A percentile compares a stretch with the other conserved stretches of the same genome.
These are phyloP conservation scores for Chironomus tepperi DNA, from an alignment of 1,140 invertebrate genomes.

Conservation along the genomic window DNA sequence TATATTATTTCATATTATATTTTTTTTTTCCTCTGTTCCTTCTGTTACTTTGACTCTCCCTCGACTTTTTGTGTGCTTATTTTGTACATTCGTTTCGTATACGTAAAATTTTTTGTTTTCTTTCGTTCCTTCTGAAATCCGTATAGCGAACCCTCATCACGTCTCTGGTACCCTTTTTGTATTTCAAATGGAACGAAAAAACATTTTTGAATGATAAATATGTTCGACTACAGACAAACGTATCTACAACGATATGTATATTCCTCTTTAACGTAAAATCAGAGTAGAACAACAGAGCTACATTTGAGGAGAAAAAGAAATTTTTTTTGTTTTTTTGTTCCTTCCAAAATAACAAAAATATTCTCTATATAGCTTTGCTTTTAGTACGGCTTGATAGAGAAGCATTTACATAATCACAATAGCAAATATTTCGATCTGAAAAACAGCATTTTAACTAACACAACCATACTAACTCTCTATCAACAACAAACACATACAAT, in stretches of 20 bases:
- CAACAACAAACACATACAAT: neutral
- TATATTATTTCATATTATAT: constrained; percentile 15
- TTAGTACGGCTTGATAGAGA: neutral
- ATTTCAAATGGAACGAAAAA: constrained; percentile 23
- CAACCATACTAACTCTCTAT: neutral
- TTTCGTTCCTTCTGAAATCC: neutral
- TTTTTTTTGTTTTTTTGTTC: neutral
- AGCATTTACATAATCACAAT: constrained; percentile 24
- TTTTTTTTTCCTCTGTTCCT: neutral
- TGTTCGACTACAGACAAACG: constrained; percentile 20
- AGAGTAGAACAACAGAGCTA: neutral
- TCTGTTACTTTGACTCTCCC: neutral
- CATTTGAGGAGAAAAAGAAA: neutral
- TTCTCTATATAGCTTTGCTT: too few species aligned
- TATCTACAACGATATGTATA: neutral
- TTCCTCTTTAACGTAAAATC: neutral
- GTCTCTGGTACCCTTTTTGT: constrained; percentile 23
- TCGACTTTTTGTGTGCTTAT: neutral
- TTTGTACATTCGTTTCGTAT: neutral
- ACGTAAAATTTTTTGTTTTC: too few species aligned
- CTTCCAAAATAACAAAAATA: neutral
- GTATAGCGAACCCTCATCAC: constrained; percentile 21
- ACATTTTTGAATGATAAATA: constrained; percentile 20
- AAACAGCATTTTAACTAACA: constrained; percentile 11
- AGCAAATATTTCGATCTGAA: constrained; percentile 22